Percentiles rank a stretch among this genome's conserved stretches.
Conservation (phyloP, 2,113 vertebrate species). For the Hepsetus odoe region DNA sequence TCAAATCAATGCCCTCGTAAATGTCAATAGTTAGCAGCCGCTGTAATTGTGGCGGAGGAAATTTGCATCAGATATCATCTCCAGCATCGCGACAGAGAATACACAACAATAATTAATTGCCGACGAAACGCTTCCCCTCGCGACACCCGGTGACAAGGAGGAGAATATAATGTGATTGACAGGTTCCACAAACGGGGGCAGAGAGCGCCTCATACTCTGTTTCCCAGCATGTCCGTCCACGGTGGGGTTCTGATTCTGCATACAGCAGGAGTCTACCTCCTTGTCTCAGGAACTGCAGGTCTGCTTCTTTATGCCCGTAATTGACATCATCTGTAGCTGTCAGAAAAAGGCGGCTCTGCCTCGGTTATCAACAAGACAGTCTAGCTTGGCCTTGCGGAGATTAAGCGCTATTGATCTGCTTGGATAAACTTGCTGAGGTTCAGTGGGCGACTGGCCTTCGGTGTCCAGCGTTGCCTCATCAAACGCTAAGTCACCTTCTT, state of each 20-base stretch:
- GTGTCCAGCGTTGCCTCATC: slow-evolving; percentile 65
- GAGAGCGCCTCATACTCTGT: slow-evolving; percentile 10
- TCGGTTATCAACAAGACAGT: slow-evolving; percentile 67
- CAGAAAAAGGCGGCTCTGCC: slow-evolving; percentile 69
- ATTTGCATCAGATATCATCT: slow-evolving; percentile 47
- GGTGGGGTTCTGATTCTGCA: not conserved
- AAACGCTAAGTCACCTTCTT: slow-evolving; percentile 52
- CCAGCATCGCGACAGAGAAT: slow-evolving; percentile 40
- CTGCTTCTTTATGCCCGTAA: slow-evolving; percentile 71
- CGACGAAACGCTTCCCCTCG: slow-evolving; percentile 39
- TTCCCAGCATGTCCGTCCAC: slow-evolving; percentile 19
- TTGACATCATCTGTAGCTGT: slow-evolving; percentile 90
- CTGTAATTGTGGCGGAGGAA: slow-evolving; percentile 55
- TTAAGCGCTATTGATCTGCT: slow-evolving; percentile 88
- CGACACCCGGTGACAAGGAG: slow-evolving; percentile 29
- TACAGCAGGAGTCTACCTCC: not conserved
- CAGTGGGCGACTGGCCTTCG: slow-evolving; percentile 57
- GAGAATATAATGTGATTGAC: slow-evolving; percentile 57
- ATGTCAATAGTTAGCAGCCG: slow-evolving; percentile 57
- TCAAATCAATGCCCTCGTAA: slow-evolving; percentile 52
- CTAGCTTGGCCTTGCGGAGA: slow-evolving; percentile 81
- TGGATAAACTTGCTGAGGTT: slow-evolving; percentile 78
- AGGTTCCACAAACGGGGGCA: not conserved
- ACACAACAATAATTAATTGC: slow-evolving; percentile 58
- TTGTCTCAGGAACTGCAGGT: slow-evolving; percentile 28